Evolutionary conservation across 2,888 invertebrate genomes (phyloP), one percentile per base, ranked within the genome.

Genomic region (Cerastis leucographa): DNA sequence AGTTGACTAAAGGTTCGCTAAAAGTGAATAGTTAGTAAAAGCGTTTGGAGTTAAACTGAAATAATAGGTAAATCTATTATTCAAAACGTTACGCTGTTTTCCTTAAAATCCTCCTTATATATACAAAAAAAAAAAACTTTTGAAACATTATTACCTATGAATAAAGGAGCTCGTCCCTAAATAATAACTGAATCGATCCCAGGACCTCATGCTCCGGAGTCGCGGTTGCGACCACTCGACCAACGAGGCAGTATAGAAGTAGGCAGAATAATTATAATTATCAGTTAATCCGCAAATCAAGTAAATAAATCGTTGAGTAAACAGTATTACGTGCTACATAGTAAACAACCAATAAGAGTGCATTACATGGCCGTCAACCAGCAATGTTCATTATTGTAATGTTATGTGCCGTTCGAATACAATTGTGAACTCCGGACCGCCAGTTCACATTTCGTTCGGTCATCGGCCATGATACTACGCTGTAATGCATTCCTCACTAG

Each of bases 371-470:
- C 19, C 25, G 14, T 54, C 42, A 54, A 67, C 29, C 61, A 67
- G 25, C 25, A 65, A 14, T 51, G 42, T 77, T 82, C 54, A 79
- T 79, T 79, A 79, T 67, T 83, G 78, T 83, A 67, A 83, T 83
- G 66, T 54, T 17, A 68, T 78, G n/a, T 19, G n/a, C n/a, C 9
- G 35, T 62, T 78, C 56, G 56, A 56, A 29, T 69, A 64, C 64
- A 54, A 59, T 40, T 78, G 78, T 65, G 51, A 49, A 69, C 35
- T 56, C 29, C 59, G 56, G 29, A 29, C 12, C 59, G 61, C 42
- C 61, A 77, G 22, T 42, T 42, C 25, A n/a, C 42, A 56, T 68
- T 25, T 79, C 11, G 7, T 69, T 64, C 56, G 49, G 78, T 69
- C 69, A 78, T 70, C 70, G 78, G 25, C 29, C 70, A 65, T 59